phyloP scores from a whole-genome alignment of 2,113 vertebrate genomes.

The Silurus meridionalis region DNA sequence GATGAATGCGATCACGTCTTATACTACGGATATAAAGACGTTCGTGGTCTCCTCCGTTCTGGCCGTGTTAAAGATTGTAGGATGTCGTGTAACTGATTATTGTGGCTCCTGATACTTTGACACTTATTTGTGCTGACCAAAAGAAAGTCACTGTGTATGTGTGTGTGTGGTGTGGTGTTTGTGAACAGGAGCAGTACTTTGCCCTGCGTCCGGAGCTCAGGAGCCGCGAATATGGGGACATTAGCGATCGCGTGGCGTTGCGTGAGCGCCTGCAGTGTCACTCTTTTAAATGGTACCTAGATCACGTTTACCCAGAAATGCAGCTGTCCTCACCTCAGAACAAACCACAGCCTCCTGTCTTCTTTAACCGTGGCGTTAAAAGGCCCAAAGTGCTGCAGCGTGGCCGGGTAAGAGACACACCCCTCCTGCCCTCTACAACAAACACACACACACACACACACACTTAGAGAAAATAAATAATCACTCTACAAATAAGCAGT shows the following conservation, averaged over 20 bases:
- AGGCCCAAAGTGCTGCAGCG: conserved; percentile 85
- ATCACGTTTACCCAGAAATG: conserved; percentile 95
- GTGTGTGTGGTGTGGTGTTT: background rate
- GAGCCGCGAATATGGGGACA: conserved; percentile 82
- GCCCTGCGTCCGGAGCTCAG: conserved; percentile 87
- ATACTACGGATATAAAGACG: background rate
- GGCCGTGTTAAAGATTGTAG: background rate
- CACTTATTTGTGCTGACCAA: background rate
- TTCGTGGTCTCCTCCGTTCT: background rate
- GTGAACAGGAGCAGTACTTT: conserved; percentile 89
- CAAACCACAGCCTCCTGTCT: conserved; percentile 81
- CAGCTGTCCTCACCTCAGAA: conserved; percentile 79
- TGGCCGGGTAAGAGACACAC: conserved; percentile 81
- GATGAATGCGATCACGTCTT: background rate
- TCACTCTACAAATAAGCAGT: background rate
- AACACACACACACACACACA: background rate
- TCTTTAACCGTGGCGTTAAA: conserved; percentile 83
- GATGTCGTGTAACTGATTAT: background rate
- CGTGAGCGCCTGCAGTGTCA: conserved; percentile 82
- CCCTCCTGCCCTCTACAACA: background rate
- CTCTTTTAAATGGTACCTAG: conserved; percentile 93
- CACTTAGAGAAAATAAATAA: background rate
- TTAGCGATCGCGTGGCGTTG: conserved; percentile 83
- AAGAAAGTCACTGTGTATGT: background rate
- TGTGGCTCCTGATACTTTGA: background rate